Evolutionary conservation across 2,797 vertebrate genomes (phyloP), one percentile per base, ranked within the genome.

Genomic region (Pteronotus mesoamericanus): DNA sequence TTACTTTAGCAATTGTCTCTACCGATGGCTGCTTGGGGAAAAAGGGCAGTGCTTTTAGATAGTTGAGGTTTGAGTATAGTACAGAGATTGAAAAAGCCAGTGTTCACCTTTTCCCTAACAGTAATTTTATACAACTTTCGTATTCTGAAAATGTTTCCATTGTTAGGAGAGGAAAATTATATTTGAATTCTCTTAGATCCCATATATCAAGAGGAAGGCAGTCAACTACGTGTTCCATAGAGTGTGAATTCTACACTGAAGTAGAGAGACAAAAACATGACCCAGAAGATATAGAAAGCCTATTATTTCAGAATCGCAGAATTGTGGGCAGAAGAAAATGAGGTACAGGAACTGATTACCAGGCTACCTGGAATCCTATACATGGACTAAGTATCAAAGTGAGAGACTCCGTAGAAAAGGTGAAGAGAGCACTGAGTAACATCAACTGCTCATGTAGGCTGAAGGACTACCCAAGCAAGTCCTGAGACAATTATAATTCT

Each of bases 361-460:
- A 51, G 21, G n/a, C 4, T 42, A 2, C 18, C 15, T 86, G 26
- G 19, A 2, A 32, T 95, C 24, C n/a, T 78, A 24, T n/a, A 26
- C 16, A 0, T 15, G 10, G 15, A 29, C 14, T 37, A 80, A 26
- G 6, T 44, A 39, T 39, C 55, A 55, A 87, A 82, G 24, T 18
- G 10, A 18, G 15, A 57, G 22, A 6, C 18, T 46, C 29, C 15
- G 8, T 18, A 26, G 39, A 26, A 7, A 44, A 22, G 9, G 10
- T 9, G 19, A 75, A 59, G 37, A 46, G 39, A 78, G 44, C 1
- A 46, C 29, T 5, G 3, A 84, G 32, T 37, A 39, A 10, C 22
- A n/a, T 5, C 22, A 18, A 39, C 4, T n/a, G 34, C 18, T 48
- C 2, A 16, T n/a, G 14, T 21, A n/a, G 6, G 3, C 8, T 12